A percentile compares a stretch with the other conserved stretches of the same genome.
Conservation (phyloP, 2,888 invertebrate species). For the Acanthosoma haemorrhoidale region DNA sequence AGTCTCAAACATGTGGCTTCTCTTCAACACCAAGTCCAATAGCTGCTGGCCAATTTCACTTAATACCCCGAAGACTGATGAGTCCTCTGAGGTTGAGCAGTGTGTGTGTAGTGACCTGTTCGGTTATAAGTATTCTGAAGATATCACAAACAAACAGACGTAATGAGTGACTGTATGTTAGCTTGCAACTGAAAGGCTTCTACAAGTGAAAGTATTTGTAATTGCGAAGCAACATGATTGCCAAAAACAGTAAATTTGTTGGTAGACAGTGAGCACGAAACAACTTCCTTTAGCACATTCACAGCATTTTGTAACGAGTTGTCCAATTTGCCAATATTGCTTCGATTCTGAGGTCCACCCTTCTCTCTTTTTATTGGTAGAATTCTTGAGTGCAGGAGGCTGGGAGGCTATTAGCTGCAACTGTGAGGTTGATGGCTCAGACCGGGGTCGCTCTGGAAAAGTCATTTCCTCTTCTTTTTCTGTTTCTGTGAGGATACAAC, state of each 20-base stretch:
- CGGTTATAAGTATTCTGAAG: neutral
- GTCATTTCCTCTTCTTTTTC: neutral
- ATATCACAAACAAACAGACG: neutral
- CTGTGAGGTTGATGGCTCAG: neutral
- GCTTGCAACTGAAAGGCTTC: conserved; percentile 5
- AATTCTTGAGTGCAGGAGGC: neutral
- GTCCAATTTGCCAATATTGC: neutral
- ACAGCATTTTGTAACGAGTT: neutral
- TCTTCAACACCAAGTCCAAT: too few species aligned
- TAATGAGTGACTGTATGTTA: conserved; percentile 6
- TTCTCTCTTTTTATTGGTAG: neutral
- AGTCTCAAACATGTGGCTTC: too few species aligned
- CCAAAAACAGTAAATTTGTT: conserved; percentile 17
- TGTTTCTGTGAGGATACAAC: neutral
- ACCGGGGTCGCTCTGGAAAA: neutral
- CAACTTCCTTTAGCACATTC: neutral
- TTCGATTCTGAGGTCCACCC: neutral
- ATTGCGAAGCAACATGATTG: neutral
- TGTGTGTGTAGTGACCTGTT: too few species aligned
- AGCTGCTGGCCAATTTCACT: too few species aligned
- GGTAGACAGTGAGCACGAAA: neutral
- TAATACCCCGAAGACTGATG: too few species aligned
- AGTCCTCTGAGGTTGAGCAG: too few species aligned
- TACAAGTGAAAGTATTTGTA: neutral
- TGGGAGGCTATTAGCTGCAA: neutral